Evolutionary conservation across 2,113 vertebrate species (phyloP).

Genomic region (Tricholaema leucomelas): DNA sequence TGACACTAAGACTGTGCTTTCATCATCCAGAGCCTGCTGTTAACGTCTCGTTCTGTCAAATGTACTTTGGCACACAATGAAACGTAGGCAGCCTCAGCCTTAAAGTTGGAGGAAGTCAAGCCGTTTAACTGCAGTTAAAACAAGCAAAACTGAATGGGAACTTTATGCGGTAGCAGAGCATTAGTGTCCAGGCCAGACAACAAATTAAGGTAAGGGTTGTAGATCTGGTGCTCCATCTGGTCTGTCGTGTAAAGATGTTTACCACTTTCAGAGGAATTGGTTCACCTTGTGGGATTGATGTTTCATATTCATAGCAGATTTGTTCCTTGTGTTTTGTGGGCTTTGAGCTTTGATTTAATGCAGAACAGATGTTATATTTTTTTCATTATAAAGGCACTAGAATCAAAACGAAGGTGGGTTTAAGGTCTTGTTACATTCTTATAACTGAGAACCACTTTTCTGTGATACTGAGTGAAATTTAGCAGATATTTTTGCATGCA

Average conservation of each 20-base stretch:
- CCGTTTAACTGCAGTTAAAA: neutral
- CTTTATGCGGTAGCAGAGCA: neutral
- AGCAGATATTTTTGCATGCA: fast-evolving
- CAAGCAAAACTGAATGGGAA: neutral
- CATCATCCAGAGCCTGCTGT: neutral
- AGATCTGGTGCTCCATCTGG: neutral
- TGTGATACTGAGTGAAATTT: neutral
- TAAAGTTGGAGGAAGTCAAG: neutral
- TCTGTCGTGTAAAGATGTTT: fast-evolving
- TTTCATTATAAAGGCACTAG: fast-evolving
- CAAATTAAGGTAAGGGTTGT: neutral
- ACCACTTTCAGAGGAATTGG: neutral
- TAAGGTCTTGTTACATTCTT: neutral
- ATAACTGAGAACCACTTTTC: neutral
- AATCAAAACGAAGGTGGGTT: neutral
- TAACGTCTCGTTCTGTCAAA: neutral
- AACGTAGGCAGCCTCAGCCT: neutral
- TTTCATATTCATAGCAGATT: fast-evolving
- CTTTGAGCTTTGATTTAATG: neutral
- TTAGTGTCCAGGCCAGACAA: neutral
- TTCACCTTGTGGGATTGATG: neutral
- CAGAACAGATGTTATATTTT: neutral
- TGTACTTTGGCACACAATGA: conserved; percentile 4
- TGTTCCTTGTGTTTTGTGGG: neutral
- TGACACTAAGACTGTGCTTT: neutral